A percentile compares a stretch with the other conserved stretches of the same genome.
Conservation (phyloP, 92 coral and sea anemone species). For the Palythoa caribaeorum region DNA sequence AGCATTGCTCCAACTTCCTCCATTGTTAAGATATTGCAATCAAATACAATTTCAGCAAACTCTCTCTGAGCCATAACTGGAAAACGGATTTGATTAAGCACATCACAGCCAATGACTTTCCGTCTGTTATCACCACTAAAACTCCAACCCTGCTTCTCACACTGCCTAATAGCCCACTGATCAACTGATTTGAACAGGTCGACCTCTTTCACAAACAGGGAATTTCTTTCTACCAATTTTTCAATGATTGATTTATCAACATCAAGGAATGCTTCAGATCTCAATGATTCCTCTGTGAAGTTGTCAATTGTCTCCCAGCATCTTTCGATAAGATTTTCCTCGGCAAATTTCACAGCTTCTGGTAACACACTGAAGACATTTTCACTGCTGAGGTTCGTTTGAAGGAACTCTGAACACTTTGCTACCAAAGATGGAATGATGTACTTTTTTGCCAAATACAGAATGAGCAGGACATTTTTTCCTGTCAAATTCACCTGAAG, state of each 20-base stretch:
- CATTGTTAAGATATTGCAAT: conserved; percentile 26
- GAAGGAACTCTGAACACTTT: conserved; percentile 43
- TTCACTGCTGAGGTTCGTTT: conserved; percentile 39
- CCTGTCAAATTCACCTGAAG: conserved; percentile 36
- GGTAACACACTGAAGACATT: conserved; percentile 58
- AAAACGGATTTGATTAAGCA: conserved; percentile 48
- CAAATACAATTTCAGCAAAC: conserved; percentile 53
- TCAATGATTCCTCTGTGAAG: conserved; percentile 32
- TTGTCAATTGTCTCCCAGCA: conserved; percentile 53
- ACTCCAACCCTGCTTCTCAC: conserved; percentile 10
- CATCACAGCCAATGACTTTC: conserved; percentile 45
- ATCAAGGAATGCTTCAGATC: conserved; percentile 39
- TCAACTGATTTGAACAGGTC: conserved; percentile 51
- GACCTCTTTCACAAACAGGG: conserved; percentile 44
- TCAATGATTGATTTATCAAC: conserved; percentile 43
- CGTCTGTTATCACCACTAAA: conserved; percentile 32
- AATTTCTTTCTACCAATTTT: conserved; percentile 48
- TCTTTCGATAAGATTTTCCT: conserved; percentile 41
- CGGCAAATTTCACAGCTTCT: conserved; percentile 37
- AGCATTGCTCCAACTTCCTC: conserved; percentile 44
- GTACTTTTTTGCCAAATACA: conserved; percentile 55
- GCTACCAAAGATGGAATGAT: conserved; percentile 48
- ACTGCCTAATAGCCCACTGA: conserved; percentile 44
- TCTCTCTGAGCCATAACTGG: conserved; percentile 62
- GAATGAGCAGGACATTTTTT: conserved; percentile 45